A percentile compares a stretch with the other conserved stretches of the same genome.
These are phyloP conservation scores for Myripristis murdjan DNA, from an alignment of 2,797 vertebrate genomes.

Conservation along the genomic window DNA sequence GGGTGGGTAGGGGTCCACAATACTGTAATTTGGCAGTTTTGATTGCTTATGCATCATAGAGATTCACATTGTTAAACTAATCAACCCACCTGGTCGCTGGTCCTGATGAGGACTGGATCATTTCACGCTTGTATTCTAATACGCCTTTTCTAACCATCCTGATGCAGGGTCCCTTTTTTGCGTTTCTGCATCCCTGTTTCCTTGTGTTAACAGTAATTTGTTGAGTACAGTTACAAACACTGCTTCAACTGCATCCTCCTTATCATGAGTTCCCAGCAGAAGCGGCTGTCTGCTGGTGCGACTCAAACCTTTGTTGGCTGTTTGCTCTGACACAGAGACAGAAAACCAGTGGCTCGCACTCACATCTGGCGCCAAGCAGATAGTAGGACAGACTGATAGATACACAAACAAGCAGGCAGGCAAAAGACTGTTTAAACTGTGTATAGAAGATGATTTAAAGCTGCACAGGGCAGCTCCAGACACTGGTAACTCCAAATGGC, in stretches of 20 bases:
- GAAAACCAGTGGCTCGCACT: slow-evolving; percentile 1
- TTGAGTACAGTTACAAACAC: slow-evolving; percentile 18
- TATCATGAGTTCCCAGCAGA: slow-evolving; percentile 47
- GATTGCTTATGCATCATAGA: slow-evolving; percentile 22
- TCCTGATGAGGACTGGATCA: too few species aligned
- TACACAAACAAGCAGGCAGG: neutral
- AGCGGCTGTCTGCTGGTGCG: neutral
- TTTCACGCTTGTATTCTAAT: too few species aligned
- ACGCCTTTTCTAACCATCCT: too few species aligned
- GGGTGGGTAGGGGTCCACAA: slow-evolving; percentile 33
- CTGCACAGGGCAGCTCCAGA: neutral
- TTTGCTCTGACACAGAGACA: slow-evolving; percentile 37
- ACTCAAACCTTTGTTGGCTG: slow-evolving; percentile 13
- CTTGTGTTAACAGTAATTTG: slow-evolving; percentile 21
- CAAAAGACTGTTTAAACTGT: neutral
- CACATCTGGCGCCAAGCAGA: slow-evolving; percentile 41
- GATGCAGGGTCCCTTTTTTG: neutral
- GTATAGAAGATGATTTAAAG: neutral
- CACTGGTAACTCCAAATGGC: neutral
- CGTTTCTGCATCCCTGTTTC: slow-evolving; percentile 8
- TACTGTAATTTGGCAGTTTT: slow-evolving; percentile 14
- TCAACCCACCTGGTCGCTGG: neutral
- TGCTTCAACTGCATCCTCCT: slow-evolving; percentile 14
- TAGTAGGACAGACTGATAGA: slow-evolving; percentile 3
- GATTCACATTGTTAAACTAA: slow-evolving; percentile 4